Percentiles rank a stretch among this genome's conserved stretches.
phyloP scores from a whole-genome alignment of 92 coral and sea anemone genomes.

The Palythoa caribaeorum region DNA sequence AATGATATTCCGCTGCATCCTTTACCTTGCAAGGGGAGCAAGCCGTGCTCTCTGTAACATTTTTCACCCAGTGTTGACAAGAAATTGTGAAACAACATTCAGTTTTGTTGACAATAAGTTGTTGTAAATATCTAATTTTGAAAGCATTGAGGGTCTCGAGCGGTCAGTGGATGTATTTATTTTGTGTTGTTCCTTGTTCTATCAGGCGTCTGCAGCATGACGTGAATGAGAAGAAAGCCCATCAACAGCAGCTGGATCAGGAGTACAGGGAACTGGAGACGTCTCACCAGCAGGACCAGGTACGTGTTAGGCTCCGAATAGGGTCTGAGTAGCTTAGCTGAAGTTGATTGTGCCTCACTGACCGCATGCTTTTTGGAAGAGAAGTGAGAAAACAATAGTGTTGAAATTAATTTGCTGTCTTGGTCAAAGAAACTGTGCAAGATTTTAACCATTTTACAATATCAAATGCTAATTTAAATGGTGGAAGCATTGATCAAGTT shows the following conservation, averaged over 20 bases:
- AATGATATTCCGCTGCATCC: too few relatives aligned
- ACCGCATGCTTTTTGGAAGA: neutral
- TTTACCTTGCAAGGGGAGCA: too few relatives aligned
- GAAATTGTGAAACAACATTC: neutral
- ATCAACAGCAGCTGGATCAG: constrained; percentile 67
- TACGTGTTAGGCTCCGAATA: neutral
- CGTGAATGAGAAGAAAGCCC: constrained; percentile 59
- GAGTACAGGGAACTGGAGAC: constrained; percentile 59
- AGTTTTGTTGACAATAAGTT: neutral
- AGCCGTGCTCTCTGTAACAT: too few relatives aligned
- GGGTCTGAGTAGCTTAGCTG: too few relatives aligned
- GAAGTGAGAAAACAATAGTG: too few relatives aligned
- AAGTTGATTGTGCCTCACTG: too few relatives aligned
- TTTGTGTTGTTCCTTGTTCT: constrained; percentile 4
- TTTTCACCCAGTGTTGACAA: too few relatives aligned
- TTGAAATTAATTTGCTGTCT: too few relatives aligned
- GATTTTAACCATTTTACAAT: too few relatives aligned
- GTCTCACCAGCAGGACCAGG: constrained; percentile 58
- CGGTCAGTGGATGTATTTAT: neutral
- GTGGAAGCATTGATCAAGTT: too few relatives aligned
- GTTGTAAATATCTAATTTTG: neutral
- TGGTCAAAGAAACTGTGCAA: too few relatives aligned
- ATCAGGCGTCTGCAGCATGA: constrained; percentile 78
- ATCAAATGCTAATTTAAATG: too few relatives aligned
- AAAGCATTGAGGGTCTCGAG: neutral